Conservation (phyloP, 1,140 invertebrate genomes). For the Delia radicum region DNA sequence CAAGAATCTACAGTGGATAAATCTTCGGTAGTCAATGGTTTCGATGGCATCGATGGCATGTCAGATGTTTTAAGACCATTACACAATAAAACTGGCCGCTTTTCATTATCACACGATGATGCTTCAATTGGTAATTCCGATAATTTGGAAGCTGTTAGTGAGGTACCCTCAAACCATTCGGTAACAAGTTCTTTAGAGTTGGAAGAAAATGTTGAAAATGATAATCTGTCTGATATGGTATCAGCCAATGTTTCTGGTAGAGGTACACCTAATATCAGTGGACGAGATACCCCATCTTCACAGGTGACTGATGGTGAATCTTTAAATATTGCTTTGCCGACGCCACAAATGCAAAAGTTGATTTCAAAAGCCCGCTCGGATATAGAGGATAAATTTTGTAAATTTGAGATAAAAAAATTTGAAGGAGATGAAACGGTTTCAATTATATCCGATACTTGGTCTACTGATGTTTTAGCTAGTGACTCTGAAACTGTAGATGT, state of each 20-base stretch:
- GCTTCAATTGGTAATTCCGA: slow-evolving; percentile 85
- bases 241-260: slow-evolving; percentile 92
- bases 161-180: slow-evolving; percentile 92
- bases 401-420: slow-evolving; percentile 93
- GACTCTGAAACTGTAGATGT: slow-evolving; percentile 87
- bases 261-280: slow-evolving; percentile 75
- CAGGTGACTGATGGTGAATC: slow-evolving; percentile 83
- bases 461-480: slow-evolving; percentile 91
- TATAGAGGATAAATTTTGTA: slow-evolving; percentile 98
- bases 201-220: slow-evolving; percentile 85
- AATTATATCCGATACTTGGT: slow-evolving; percentile 96
- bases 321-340: slow-evolving; percentile 52
- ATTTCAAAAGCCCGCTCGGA: slow-evolving; percentile 84
- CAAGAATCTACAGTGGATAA: slow-evolving; percentile 34
- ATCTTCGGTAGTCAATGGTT: slow-evolving; percentile 38
- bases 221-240: slow-evolving; percentile 95
- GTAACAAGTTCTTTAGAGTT: slow-evolving; percentile 88
- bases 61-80: slow-evolving; percentile 41
- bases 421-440: slow-evolving; percentile 93
- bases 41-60: slow-evolving; percentile 44
- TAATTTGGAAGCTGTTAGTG: slow-evolving; percentile 91
- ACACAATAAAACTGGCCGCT: slow-evolving; percentile 57
- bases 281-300: slow-evolving; percentile 92
- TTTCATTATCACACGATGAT: slow-evolving; percentile 88
- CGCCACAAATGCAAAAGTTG: slow-evolving; percentile 60